Conservation (phyloP, 2,888 invertebrate genomes). For the Fabriciana adippe region DNA sequence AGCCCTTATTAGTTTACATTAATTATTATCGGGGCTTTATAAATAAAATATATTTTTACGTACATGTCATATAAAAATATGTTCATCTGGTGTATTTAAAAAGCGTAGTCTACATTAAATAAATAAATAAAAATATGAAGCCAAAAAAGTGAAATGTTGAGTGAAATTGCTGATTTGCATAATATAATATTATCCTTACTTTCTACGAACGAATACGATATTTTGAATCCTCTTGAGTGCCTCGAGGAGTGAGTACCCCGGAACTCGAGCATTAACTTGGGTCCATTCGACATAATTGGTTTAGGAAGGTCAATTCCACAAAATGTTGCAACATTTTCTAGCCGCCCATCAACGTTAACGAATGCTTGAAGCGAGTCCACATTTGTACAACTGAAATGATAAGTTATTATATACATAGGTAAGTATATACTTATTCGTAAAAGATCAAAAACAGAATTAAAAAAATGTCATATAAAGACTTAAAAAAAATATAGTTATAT, state of each 20-base stretch:
- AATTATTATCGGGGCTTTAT: no score
- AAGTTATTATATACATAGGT: background rate
- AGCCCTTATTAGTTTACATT: no score
- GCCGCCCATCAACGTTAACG: conserved; percentile 90
- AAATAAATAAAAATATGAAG: background rate
- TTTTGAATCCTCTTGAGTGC: conserved; percentile 92
- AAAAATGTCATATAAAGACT: no score
- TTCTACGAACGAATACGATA: conserved; percentile 93
- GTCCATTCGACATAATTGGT: conserved; percentile 96
- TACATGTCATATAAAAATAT: no score
- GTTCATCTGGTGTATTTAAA: no score
- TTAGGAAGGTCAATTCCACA: conserved; percentile 92
- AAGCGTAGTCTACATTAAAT: background rate
- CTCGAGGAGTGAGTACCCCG: conserved; percentile 89
- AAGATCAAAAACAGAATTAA: background rate
- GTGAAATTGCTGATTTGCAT: background rate
- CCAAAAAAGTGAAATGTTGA: background rate
- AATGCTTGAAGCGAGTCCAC: conserved; percentile 91
- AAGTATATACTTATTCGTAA: background rate
- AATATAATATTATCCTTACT: conserved; percentile 83
- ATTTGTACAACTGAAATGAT: conserved; percentile 86
- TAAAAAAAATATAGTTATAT: no score
- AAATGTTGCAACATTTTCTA: conserved; percentile 93
- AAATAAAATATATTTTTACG: no score
- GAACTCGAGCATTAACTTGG: conserved; percentile 93